Evolutionary conservation across 1,140 invertebrate species (phyloP).

Genomic region (Drosophila sp.): DNA sequence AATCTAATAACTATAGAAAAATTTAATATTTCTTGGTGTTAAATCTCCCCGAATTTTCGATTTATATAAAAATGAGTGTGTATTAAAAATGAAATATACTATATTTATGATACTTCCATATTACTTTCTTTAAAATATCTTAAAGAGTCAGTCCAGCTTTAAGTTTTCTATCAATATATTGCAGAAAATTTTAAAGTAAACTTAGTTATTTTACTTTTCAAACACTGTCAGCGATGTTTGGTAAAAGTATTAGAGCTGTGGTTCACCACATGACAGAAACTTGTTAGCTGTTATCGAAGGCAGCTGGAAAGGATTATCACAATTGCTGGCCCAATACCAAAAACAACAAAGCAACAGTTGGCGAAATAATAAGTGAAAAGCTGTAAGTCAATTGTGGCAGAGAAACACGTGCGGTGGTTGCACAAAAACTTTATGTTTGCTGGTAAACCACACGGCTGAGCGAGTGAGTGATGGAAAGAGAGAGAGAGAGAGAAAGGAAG

Average conservation of each 20-base stretch:
- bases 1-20: too few relatives aligned
- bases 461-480: not conserved
- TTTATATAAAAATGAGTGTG: too few relatives aligned
- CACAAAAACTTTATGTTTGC: constrained; percentile 45
- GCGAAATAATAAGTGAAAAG: constrained; percentile 54
- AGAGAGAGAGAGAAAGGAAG: not conserved
- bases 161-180: not conserved
- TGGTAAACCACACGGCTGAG: constrained; percentile 16
- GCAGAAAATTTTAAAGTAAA: too few relatives aligned
- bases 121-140: not conserved
- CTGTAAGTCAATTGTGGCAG: constrained; percentile 69
- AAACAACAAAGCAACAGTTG: constrained; percentile 20
- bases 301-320: constrained; percentile 59
- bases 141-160: not conserved
- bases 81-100: too few relatives aligned
- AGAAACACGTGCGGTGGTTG: constrained; percentile 42
- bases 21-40: too few relatives aligned
- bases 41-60: too few relatives aligned
- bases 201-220: constrained; percentile 5
- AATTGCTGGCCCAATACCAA: constrained; percentile 46
- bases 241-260: constrained; percentile 21
- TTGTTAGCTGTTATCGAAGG: constrained; percentile 30
- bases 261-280: constrained; percentile 34
- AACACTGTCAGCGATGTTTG: constrained; percentile 1
- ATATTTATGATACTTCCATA: too few relatives aligned